phyloP scores from a whole-genome alignment of 2,888 invertebrate species.

The Folsomia manolachei region DNA sequence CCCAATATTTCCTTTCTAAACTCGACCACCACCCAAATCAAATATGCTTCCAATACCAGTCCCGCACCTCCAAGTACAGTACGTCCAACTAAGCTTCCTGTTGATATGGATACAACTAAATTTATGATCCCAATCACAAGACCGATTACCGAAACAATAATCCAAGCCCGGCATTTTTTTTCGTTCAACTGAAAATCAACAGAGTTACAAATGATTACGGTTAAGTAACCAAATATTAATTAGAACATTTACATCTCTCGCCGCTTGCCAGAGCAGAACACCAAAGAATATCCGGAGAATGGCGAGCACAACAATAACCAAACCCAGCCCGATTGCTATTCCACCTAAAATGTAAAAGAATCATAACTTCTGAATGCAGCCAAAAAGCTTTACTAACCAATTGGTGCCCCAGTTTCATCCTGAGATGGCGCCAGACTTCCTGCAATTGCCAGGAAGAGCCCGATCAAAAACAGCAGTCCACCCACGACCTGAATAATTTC shows the following conservation, averaged over 20 bases:
- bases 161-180: neutral
- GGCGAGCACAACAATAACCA: neutral
- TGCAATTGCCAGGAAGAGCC: neutral
- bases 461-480: neutral
- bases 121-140: neutral
- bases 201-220: too few relatives aligned
- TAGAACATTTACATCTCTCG: neutral
- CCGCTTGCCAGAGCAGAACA: neutral
- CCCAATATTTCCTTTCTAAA: neutral
- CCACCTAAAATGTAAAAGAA: neutral
- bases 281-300: neutral
- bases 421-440: neutral
- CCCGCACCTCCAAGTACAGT: neutral
- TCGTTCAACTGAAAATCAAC: neutral
- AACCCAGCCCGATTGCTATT: neutral
- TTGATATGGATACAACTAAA: neutral
- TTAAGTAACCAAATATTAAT: neutral
- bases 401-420: neutral
- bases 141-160: neutral
- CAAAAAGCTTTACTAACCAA: too few relatives aligned
- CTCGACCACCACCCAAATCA: neutral
- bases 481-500: neutral
- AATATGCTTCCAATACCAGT: neutral
- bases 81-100: neutral
- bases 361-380: neutral